phyloP scores from a whole-genome alignment of 2,888 invertebrate genomes.

The Diploptera punctata region DNA sequence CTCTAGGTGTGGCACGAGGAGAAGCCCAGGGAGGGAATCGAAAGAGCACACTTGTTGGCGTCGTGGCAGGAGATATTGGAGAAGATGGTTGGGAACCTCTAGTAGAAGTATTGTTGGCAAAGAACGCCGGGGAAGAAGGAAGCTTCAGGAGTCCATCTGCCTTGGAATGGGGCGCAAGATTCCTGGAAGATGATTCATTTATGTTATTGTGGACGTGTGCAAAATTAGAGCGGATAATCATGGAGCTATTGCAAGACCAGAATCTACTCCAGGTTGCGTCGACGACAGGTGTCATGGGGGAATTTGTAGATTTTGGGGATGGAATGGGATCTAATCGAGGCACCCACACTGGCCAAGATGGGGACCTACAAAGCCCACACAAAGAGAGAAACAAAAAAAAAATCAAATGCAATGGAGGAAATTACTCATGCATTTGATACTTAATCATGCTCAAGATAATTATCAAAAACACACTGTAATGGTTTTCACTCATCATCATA shows the following conservation, averaged over 20 bases:
- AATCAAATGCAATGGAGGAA: constrained; percentile 28
- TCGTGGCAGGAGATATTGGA: constrained; percentile 22
- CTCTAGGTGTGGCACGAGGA: constrained; percentile 33
- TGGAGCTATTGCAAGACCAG: constrained; percentile 20
- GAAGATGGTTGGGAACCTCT: constrained; percentile 32
- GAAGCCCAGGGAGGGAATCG: constrained; percentile 49
- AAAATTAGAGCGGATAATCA: background rate
- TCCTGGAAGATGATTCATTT: constrained; percentile 22
- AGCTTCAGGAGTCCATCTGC: constrained; percentile 33
- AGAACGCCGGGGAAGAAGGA: constrained; percentile 36
- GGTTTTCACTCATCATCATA: background rate
- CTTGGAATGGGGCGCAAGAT: constrained; percentile 21
- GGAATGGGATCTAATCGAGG: constrained; percentile 54
- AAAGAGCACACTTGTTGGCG: constrained; percentile 41
- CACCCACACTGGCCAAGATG: constrained; percentile 66
- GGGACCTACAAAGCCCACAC: constrained; percentile 58
- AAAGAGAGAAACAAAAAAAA: constrained; percentile 23
- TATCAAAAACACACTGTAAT: background rate
- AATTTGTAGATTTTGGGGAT: constrained; percentile 39
- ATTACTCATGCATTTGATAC: constrained; percentile 12
- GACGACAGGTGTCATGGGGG: background rate
- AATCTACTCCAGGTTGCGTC: constrained; percentile 18
- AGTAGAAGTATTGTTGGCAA: constrained; percentile 38
- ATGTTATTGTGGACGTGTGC: constrained; percentile 1
- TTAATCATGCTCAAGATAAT: constrained; percentile 18